Evolutionary conservation across 2,113 vertebrate genomes (phyloP).

Genomic region (Merops nubicus): DNA sequence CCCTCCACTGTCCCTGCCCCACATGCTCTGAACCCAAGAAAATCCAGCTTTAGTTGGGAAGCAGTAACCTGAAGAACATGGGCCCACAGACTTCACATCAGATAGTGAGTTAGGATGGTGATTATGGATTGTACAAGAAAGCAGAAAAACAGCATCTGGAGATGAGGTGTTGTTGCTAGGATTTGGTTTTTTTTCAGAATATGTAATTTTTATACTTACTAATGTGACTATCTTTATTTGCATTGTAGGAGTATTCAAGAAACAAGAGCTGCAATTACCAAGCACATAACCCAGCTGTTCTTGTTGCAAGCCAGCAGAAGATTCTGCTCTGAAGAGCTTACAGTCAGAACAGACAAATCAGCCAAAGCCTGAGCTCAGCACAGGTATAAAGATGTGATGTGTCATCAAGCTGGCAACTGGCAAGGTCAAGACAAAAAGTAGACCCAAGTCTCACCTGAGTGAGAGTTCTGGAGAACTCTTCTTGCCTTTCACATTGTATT

Average conservation of each 20-base stretch:
- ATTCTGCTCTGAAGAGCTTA: not conserved
- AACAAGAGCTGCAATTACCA: not conserved
- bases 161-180: not conserved
- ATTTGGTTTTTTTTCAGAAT: not conserved
- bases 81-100: not conserved
- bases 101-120: not conserved
- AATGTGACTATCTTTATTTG: not conserved
- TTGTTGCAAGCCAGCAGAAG: not conserved
- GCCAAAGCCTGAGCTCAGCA: not conserved
- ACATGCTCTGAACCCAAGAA: not conserved
- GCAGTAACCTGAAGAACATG: not conserved
- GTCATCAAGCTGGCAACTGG: not conserved
- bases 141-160: not conserved
- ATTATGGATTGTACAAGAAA: not conserved
- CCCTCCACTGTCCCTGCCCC: not conserved
- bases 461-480: not conserved
- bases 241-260: not conserved
- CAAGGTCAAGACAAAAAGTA: not conserved
- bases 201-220: not conserved
- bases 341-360: not conserved
- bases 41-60: not conserved
- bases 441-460: not conserved
- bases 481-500: not conserved
- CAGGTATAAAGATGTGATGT: not conserved
- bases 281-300: not conserved